Conservation (phyloP, 2,888 invertebrate genomes). For the Orthosia incerta region DNA sequence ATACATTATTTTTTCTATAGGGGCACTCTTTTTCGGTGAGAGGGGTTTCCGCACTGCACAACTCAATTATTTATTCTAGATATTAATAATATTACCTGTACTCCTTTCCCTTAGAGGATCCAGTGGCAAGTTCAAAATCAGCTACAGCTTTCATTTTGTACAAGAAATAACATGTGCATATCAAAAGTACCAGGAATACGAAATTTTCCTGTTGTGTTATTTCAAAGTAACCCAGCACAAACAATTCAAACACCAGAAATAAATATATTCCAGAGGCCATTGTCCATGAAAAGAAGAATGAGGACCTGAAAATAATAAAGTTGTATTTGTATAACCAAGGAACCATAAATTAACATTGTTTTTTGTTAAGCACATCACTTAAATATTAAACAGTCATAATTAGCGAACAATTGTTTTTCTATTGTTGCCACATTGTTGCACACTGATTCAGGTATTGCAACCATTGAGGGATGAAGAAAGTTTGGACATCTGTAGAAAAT, state of each 20-base stretch:
- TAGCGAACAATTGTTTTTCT: too few species aligned
- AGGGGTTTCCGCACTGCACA: too few species aligned
- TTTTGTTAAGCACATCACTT: not conserved
- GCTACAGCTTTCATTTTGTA: constrained; percentile 86
- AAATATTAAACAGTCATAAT: too few species aligned
- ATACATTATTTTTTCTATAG: too few species aligned
- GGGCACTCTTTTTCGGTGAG: too few species aligned
- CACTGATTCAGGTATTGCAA: too few species aligned
- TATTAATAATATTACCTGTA: constrained; percentile 79
- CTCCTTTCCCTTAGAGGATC: constrained; percentile 86
- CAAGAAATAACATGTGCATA: constrained; percentile 83
- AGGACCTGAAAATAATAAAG: constrained; percentile 88
- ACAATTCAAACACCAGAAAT: constrained; percentile 93
- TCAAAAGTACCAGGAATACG: constrained; percentile 79
- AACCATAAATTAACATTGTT: not conserved
- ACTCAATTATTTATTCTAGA: not conserved
- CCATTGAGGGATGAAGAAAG: not conserved
- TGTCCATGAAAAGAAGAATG: constrained; percentile 95
- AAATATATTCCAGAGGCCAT: constrained; percentile 92
- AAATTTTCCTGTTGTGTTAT: constrained; percentile 90
- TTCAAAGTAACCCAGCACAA: constrained; percentile 93
- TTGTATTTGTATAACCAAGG: not conserved
- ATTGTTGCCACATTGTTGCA: too few species aligned
- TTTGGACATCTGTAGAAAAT: not conserved
- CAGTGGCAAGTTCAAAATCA: constrained; percentile 84